Conservation (phyloP, 1,140 invertebrate species). For the Asobara japonica region DNA sequence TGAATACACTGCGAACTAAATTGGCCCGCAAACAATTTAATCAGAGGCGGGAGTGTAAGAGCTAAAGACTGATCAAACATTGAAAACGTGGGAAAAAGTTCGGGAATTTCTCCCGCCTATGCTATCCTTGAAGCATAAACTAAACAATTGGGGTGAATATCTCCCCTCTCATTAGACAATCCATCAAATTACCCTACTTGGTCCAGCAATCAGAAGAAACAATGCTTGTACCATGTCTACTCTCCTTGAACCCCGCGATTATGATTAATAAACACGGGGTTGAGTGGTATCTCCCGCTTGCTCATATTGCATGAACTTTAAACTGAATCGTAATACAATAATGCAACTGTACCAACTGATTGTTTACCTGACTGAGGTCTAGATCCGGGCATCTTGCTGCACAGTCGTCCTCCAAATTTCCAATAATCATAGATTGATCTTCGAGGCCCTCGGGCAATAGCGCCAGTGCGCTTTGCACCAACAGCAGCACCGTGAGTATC, state of each 20-base stretch:
- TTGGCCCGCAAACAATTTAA: not conserved
- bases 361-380: constrained; percentile 54
- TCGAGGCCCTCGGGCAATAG: constrained; percentile 53
- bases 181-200: not conserved
- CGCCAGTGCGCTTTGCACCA: constrained; percentile 44
- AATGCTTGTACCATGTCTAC: not conserved
- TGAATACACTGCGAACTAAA: not conserved
- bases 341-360: not conserved
- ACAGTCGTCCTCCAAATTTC: constrained; percentile 56
- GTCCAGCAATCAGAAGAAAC: not conserved
- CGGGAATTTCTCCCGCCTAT: not conserved
- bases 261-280: constrained; percentile 26
- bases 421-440: constrained; percentile 34
- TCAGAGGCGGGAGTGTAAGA: too few species aligned
- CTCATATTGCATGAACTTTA: constrained; percentile 31
- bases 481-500: constrained; percentile 52
- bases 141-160: not conserved
- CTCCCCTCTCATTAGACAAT: not conserved
- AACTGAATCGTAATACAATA: not conserved
- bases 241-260: constrained; percentile 4
- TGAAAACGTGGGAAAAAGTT: not conserved
- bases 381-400: constrained; percentile 57
- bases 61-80: not conserved
- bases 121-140: not conserved
- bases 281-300: not conserved